Conservation (phyloP, 1,140 invertebrate genomes). For the Hypothenemus hampei region DNA sequence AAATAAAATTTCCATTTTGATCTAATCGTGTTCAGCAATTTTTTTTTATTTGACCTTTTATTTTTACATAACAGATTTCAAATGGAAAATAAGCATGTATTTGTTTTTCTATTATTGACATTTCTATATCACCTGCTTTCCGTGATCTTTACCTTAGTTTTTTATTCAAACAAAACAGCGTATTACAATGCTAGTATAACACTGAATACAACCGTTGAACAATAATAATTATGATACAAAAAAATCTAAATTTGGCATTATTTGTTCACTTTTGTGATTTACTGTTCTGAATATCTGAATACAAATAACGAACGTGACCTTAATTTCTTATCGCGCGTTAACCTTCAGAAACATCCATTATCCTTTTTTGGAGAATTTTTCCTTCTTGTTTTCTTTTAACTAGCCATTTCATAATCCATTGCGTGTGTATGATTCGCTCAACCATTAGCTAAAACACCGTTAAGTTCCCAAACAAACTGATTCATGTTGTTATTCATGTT, state of each 20-base stretch:
- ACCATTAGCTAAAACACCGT: neutral
- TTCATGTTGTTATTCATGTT: no score
- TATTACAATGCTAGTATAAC: no score
- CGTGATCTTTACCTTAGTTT: neutral
- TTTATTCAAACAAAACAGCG: no score
- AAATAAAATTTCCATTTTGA: slow-evolving; percentile 13
- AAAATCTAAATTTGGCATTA: no score
- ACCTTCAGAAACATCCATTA: neutral
- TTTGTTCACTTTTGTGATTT: no score
- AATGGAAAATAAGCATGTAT: slow-evolving; percentile 3
- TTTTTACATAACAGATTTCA: slow-evolving; percentile 11
- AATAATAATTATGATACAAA: neutral
- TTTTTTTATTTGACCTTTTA: slow-evolving; percentile 12
- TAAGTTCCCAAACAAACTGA: neutral
- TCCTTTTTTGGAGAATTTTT: neutral
- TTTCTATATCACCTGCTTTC: neutral
- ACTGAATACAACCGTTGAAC: no score
- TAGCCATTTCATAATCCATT: neutral
- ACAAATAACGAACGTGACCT: no score
- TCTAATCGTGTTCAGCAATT: slow-evolving; percentile 14
- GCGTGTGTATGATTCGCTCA: neutral
- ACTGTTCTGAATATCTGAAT: no score
- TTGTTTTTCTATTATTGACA: neutral
- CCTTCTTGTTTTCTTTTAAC: neutral
- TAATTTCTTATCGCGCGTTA: no score